phyloP scores from a whole-genome alignment of 2,797 vertebrate genomes.

The Toxotes lorentzi region DNA sequence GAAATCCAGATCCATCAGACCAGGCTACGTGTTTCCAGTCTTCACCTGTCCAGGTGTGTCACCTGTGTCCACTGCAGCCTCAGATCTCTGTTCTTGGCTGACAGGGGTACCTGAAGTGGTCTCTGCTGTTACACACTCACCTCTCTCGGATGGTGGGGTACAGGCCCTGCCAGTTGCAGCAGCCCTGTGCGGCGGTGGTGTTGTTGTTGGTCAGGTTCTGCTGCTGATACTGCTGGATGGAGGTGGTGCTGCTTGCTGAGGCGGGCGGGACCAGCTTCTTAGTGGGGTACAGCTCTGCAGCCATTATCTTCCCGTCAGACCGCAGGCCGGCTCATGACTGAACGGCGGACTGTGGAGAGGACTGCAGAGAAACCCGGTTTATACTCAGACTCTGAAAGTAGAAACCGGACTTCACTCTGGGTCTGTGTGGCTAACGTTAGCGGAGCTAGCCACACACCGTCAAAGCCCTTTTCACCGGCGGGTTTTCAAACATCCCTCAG shows the following conservation, averaged over 20 bases:
- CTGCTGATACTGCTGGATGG: constrained; percentile 91
- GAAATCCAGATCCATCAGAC: too few species aligned
- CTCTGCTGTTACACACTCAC: constrained; percentile 72
- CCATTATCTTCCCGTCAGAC: constrained; percentile 92
- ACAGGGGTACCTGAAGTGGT: too few species aligned
- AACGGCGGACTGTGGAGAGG: not conserved
- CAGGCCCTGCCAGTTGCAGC: constrained; percentile 95
- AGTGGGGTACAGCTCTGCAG: constrained; percentile 92
- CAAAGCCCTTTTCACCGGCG: rapidly evolving
- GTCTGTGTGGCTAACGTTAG: constrained; percentile 27
- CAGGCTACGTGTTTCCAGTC: too few species aligned
- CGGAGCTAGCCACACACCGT: not conserved
- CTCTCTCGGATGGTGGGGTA: constrained; percentile 97
- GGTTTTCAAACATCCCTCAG: not conserved
- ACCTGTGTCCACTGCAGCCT: too few species aligned
- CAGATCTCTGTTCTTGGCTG: too few species aligned
- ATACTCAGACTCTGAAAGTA: not conserved
- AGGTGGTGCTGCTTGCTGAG: constrained; percentile 76
- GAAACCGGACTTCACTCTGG: not conserved
- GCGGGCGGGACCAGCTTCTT: constrained; percentile 86
- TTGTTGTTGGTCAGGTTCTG: constrained; percentile 84
- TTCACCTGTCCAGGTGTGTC: too few species aligned
- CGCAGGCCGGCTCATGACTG: constrained; percentile 90
- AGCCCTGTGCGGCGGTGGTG: constrained; percentile 79
- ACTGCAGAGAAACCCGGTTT: rapidly evolving